Evolutionary conservation across 2,888 invertebrate genomes (phyloP), one percentile per base, ranked within the genome.

Genomic region (Melanotus villosus): DNA sequence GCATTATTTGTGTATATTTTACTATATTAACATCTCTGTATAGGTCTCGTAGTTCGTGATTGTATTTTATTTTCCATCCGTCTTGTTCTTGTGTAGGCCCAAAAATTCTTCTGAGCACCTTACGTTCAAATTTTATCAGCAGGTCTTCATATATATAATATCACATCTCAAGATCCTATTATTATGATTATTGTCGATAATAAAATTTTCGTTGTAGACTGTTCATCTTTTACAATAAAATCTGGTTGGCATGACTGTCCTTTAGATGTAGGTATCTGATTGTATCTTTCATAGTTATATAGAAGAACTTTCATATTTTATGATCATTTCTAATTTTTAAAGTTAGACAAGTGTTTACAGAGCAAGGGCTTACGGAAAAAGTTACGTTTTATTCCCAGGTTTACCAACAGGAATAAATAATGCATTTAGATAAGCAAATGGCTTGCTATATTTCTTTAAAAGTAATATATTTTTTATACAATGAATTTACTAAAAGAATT

Each of bases 261-360:
- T 56, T 56, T 56, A 36, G 36, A 34, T 34, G 57, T 14, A 14
- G 14, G 36, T 56, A 23, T 34, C 57, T 56, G 10, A 56, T 56
- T 56, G 32, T 36, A 56, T 56, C 36, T 56, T 56, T 56, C 36
- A 56, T 23, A 56, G 36, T 34, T 56, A 34, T 56, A 56, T 34
- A 16, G 57, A 16, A 56, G 34, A 9, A 14, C 43, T 9, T 54
- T 23, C 26, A 12, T n/a, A 54, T 54, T 54, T 54, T 54, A 54
- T 54, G 54, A 10, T 54, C 43, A 54, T 30, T 32, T 26, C 3
- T 26, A 26, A 3, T 26, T 26, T 7, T 10, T 26, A 21, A 12
- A 52, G 21, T 52, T 52, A 30, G 52, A 52, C 52, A 10, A 34
- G 26, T 34, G 34, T n/a, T 34, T 34, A 34, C n/a, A 43, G 19